These are phyloP conservation scores for Sminthurinus aureus DNA, from an alignment of 2,888 invertebrate species.

Conservation along the genomic window DNA sequence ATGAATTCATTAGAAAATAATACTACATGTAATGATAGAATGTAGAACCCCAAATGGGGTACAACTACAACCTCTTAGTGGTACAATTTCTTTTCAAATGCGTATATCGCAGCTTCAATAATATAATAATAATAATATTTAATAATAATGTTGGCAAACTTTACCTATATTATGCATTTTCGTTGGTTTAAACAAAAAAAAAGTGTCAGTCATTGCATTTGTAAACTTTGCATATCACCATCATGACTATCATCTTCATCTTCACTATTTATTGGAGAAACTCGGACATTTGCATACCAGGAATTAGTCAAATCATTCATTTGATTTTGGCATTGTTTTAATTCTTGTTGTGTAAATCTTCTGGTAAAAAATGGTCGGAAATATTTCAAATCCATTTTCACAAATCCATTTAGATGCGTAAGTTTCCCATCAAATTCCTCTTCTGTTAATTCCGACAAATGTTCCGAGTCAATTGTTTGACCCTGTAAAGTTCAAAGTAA, in stretches of 20 bases:
- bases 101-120: no score
- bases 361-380: conserved; percentile 96
- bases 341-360: conserved; percentile 93
- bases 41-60: no score
- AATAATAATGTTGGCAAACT: no score
- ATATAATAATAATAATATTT: no score
- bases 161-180: no score
- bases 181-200: background rate
- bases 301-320: conserved; percentile 96
- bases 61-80: no score
- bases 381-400: conserved; percentile 89
- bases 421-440: conserved; percentile 91
- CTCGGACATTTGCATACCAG: conserved; percentile 95
- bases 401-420: conserved; percentile 85
- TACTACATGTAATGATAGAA: no score
- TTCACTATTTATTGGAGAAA: conserved; percentile 76
- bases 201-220: conserved; percentile 10
- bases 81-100: no score
- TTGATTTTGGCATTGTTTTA: conserved; percentile 94
- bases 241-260: conserved; percentile 74
- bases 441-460: conserved; percentile 90
- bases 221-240: conserved; percentile 16
- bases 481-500: conserved; percentile 67
- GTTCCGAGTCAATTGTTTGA: conserved; percentile 91
- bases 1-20: no score